Conservation (phyloP, 2,113 vertebrate genomes). For the Chloropsis hardwickii region DNA sequence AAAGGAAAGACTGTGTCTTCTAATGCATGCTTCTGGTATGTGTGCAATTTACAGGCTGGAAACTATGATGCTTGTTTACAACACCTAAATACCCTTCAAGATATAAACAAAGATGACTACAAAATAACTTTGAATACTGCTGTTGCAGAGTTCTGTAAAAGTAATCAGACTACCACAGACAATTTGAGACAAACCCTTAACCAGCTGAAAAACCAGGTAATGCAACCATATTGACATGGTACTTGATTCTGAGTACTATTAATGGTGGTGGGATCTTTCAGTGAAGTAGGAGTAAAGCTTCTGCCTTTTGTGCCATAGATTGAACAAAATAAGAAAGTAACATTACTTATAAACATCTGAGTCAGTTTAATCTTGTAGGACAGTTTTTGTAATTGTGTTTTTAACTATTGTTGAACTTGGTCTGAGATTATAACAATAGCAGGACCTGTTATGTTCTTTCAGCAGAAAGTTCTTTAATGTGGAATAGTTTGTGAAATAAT, state of each 20-base stretch:
- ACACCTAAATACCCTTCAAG: conserved; percentile 87
- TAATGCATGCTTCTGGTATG: background rate
- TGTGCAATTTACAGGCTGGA: conserved; percentile 78
- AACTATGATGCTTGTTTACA: conserved; percentile 89
- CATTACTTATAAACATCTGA: background rate
- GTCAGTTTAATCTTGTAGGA: background rate
- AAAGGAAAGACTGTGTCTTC: background rate
- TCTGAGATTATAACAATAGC: background rate
- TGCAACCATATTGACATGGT: background rate
- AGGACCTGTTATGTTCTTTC: background rate
- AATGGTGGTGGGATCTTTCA: background rate
- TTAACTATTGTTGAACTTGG: background rate
- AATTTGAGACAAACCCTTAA: conserved; percentile 88
- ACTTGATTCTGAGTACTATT: background rate
- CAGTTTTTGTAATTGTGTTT: background rate
- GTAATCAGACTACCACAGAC: conserved; percentile 89
- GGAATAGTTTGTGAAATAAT: background rate
- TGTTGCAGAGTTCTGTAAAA: conserved; percentile 93
- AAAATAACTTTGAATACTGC: conserved; percentile 95
- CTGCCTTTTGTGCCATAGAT: background rate
- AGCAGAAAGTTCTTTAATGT: background rate
- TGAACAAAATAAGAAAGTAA: background rate
- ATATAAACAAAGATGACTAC: conserved; percentile 96
- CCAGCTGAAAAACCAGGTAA: conserved; percentile 93
- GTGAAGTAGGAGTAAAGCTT: background rate